phyloP scores from a whole-genome alignment of 2,797 vertebrate species.

The Phalanger gymnotis region DNA sequence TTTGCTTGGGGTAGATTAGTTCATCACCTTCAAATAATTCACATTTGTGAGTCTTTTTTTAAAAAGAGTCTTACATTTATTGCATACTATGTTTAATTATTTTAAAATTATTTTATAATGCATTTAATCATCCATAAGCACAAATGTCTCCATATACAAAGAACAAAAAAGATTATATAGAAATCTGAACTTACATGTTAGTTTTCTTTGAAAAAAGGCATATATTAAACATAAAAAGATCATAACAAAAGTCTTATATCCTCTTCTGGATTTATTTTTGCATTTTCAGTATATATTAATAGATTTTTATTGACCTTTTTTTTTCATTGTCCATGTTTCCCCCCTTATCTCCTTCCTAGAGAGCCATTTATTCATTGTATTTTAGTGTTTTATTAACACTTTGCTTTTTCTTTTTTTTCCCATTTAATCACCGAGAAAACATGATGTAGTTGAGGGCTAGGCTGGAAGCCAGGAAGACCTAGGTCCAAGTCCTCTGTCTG shows the following conservation, averaged over 20 bases:
- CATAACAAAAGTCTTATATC: not conserved
- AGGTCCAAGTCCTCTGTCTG: not conserved
- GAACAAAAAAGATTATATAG: not conserved
- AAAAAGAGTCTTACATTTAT: not conserved
- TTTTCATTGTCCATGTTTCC: not conserved
- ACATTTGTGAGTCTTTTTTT: no score
- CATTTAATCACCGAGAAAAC: not conserved
- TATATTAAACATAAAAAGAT: not conserved
- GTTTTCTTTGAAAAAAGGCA: not conserved
- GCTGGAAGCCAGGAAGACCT: not conserved
- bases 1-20: not conserved
- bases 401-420: not conserved
- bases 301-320: not conserved
- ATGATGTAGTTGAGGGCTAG: not conserved
- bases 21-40: not conserved
- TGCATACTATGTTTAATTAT: not conserved
- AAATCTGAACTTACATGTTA: not conserved
- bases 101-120: slow-evolving; percentile 5
- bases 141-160: not conserved
- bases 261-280: not conserved
- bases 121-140: not conserved
- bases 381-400: not conserved
- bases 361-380: not conserved
- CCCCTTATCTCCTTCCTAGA: not conserved
- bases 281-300: not conserved